These are phyloP conservation scores for Sigmodon hispidus DNA, from an alignment of 2,113 vertebrate species.

Conservation along the genomic window DNA sequence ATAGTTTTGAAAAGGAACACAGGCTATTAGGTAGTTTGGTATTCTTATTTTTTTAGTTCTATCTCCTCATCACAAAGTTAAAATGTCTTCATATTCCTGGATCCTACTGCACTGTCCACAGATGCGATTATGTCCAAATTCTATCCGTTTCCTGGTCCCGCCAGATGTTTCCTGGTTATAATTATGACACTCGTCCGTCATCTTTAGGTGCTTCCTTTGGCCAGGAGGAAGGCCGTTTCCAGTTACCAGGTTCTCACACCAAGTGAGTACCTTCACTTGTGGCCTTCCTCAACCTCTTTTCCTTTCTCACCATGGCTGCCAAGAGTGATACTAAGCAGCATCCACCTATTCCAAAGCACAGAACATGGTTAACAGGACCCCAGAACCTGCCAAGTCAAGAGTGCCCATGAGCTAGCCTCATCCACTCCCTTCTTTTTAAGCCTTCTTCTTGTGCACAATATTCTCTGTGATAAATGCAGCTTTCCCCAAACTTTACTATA, in stretches of 20 bases:
- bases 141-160: conserved; percentile 81
- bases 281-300: conserved; percentile 88
- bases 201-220: conserved; percentile 79
- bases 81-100: conserved; percentile 59
- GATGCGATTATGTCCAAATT: conserved; percentile 64
- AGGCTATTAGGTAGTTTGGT: conserved; percentile 51
- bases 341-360: conserved; percentile 75
- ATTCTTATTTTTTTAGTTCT: conserved; percentile 50
- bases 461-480: background rate
- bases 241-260: conserved; percentile 82
- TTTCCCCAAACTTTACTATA: background rate
- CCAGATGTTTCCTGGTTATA: conserved; percentile 89
- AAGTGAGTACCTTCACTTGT: conserved; percentile 81
- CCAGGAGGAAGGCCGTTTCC: conserved; percentile 83
- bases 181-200: conserved; percentile 74
- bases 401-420: background rate
- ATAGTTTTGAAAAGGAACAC: conserved; percentile 1
- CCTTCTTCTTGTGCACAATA: conserved; percentile 49
- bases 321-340: conserved; percentile 81
- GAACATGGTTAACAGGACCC: conserved; percentile 59
- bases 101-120: conserved; percentile 64
- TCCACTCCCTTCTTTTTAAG: conserved; percentile 61
- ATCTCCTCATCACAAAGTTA: conserved; percentile 18
- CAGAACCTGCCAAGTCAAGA: conserved; percentile 16
- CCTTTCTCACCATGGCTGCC: conserved; percentile 89